Evolutionary conservation across 2,113 vertebrate species (phyloP).

Genomic region (Carettochelys insculpta): DNA sequence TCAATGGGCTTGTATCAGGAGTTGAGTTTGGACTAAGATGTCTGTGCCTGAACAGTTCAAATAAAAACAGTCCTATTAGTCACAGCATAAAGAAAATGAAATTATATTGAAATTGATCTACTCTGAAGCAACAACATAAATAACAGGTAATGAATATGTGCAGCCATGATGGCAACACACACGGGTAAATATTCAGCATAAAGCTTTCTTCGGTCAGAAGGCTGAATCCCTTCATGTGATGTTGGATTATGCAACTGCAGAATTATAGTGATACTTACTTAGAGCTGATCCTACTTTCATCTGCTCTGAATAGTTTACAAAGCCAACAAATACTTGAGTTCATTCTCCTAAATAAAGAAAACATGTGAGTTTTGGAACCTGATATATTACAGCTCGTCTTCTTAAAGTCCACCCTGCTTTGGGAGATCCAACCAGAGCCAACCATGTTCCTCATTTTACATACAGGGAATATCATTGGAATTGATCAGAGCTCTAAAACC

Average conservation of each 20-base stretch:
- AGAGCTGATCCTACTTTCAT: conserved; percentile 42
- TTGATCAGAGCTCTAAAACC: neutral
- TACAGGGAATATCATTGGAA: neutral
- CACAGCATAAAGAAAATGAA: neutral
- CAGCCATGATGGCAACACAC: neutral
- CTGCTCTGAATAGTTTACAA: conserved; percentile 61
- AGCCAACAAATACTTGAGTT: conserved; percentile 62
- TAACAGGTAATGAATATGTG: neutral
- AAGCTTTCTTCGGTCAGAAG: neutral
- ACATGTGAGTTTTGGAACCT: neutral
- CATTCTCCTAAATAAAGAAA: conserved; percentile 66
- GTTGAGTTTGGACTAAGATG: neutral
- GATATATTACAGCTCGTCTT: neutral
- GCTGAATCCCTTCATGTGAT: neutral
- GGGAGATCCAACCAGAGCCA: neutral
- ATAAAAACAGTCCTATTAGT: rapidly evolving
- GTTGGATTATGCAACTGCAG: neutral
- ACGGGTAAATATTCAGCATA: neutral
- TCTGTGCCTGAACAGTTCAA: neutral
- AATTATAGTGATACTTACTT: conserved; percentile 62
- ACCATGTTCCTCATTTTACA: neutral
- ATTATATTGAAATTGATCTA: rapidly evolving
- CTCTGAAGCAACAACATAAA: neutral
- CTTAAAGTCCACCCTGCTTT: neutral
- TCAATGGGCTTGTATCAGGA: neutral